These are phyloP conservation scores for Diorhabda sublineata DNA, from an alignment of 1,140 invertebrate genomes.

Conservation along the genomic window DNA sequence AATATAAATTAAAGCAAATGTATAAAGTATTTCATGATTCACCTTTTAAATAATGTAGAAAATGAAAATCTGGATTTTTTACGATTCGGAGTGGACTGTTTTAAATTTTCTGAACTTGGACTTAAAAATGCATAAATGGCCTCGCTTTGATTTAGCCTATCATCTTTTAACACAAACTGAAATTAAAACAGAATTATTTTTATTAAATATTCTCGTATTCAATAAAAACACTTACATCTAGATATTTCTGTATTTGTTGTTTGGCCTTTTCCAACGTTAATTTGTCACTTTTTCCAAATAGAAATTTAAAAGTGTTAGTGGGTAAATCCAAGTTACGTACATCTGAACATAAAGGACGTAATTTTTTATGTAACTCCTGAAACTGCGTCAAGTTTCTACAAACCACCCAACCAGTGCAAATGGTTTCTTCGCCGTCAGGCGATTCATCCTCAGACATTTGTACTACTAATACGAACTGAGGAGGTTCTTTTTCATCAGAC, in stretches of 20 bases:
- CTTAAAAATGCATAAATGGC: constrained; percentile 84
- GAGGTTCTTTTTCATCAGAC: constrained; percentile 72
- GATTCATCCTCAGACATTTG: constrained; percentile 64
- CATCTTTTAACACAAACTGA: constrained; percentile 81
- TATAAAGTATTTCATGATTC: constrained; percentile 24
- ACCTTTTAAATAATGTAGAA: constrained; percentile 81
- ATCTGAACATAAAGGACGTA: constrained; percentile 74
- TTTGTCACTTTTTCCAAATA: constrained; percentile 74
- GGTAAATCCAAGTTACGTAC: constrained; percentile 78
- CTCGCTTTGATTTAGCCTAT: constrained; percentile 81
- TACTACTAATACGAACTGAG: constrained; percentile 78
- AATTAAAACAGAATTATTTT: constrained; percentile 18
- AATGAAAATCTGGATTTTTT: constrained; percentile 83
- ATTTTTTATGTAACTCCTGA: constrained; percentile 77
- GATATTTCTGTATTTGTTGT: constrained; percentile 76
- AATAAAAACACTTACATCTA: constrained; percentile 59
- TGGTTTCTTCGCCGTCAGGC: constrained; percentile 57
- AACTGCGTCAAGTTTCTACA: constrained; percentile 78
- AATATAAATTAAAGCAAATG: not conserved
- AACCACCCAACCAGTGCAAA: constrained; percentile 79
- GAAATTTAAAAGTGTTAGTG: constrained; percentile 71
- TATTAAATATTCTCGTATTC: not conserved
- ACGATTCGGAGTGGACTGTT: constrained; percentile 67
- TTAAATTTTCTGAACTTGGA: constrained; percentile 82
- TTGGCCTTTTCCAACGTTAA: constrained; percentile 78